Conservation (phyloP, 2,113 vertebrate genomes). For the Trochalopteron elliotii region DNA sequence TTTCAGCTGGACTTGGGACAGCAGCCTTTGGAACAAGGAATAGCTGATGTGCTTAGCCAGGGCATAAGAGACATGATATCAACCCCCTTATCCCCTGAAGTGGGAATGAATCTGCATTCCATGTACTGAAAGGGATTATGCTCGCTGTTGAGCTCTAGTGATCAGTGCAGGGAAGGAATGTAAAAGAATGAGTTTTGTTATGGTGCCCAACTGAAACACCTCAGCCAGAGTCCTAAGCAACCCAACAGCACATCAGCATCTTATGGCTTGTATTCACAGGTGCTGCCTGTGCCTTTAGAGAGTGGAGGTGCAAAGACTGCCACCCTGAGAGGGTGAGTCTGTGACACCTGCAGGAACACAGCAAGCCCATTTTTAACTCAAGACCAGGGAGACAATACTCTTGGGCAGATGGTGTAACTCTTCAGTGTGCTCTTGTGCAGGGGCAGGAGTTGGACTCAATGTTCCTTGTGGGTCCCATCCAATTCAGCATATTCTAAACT, state of each 20-base stretch:
- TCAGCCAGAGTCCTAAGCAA: not conserved
- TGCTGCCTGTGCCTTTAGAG: not conserved
- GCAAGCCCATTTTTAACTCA: not conserved
- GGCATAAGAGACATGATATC: not conserved
- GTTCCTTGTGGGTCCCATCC: not conserved
- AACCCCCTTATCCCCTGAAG: not conserved
- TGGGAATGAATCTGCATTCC: rapidly evolving
- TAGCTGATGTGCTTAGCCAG: not conserved
- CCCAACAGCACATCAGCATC: not conserved
- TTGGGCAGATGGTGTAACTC: not conserved
- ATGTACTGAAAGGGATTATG: not conserved
- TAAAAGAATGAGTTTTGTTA: not conserved
- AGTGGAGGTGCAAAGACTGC: not conserved
- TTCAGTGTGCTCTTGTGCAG: not conserved
- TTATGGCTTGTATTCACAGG: not conserved
- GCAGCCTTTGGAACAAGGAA: not conserved
- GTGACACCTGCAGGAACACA: not conserved
- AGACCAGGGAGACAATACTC: not conserved
- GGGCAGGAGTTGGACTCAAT: not conserved
- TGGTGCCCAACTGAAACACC: not conserved
- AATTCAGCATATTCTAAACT: not conserved
- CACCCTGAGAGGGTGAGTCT: not conserved
- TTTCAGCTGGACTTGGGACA: not conserved
- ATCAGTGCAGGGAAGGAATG: not conserved
- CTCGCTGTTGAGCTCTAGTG: not conserved